phyloP scores from a whole-genome alignment of 2,888 invertebrate species.

The Heliconius sara region DNA sequence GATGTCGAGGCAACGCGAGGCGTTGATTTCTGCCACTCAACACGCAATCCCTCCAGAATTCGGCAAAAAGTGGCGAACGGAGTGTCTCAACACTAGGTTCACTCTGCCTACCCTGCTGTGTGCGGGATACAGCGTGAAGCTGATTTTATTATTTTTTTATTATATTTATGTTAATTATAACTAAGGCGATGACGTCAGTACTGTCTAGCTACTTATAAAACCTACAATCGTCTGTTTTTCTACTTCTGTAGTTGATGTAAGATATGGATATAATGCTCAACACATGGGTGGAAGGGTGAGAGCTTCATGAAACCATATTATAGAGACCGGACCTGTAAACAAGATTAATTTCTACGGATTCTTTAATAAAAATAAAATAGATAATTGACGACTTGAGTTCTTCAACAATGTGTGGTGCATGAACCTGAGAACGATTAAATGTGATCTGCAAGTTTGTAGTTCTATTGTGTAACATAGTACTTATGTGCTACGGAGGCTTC shows the following conservation, averaged over 20 bases:
- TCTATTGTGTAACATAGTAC: constrained; percentile 13
- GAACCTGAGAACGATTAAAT: constrained; percentile 18
- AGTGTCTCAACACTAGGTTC: too few relatives aligned
- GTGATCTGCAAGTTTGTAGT: constrained; percentile 1
- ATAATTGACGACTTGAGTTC: constrained; percentile 22
- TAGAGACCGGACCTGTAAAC: constrained; percentile 41
- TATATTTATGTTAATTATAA: background rate
- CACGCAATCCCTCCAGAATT: too few relatives aligned
- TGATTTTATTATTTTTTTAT: too few relatives aligned
- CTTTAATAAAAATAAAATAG: constrained; percentile 33
- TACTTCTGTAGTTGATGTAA: background rate
- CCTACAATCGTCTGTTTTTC: background rate
- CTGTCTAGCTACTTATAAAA: background rate
- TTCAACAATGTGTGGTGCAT: constrained; percentile 16
- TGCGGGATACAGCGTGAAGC: too few relatives aligned
- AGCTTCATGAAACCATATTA: constrained; percentile 45
- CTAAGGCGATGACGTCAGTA: background rate
- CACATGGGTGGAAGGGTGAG: constrained; percentile 3
- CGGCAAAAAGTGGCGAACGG: too few relatives aligned
- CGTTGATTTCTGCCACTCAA: too few relatives aligned
- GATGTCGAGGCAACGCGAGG: too few relatives aligned
- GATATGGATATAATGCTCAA: constrained; percentile 8
- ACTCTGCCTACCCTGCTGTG: too few relatives aligned
- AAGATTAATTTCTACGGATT: constrained; percentile 48
- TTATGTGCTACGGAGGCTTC: background rate